Conservation (phyloP, 1,140 invertebrate genomes). For the Dryas iulia region DNA sequence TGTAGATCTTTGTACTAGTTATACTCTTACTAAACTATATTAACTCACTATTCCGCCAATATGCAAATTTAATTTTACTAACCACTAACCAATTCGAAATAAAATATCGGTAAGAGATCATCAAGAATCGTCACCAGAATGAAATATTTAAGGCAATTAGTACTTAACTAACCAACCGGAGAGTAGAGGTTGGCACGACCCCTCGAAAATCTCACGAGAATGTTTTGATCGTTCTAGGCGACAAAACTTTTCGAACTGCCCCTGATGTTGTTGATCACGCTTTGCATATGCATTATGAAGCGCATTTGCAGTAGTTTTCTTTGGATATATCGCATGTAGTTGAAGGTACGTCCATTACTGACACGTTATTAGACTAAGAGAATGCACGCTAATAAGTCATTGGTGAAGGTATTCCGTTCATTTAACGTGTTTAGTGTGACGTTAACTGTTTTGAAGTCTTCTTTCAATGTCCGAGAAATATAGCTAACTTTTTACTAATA, state of each 20-base stretch:
- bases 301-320: constrained; percentile 82
- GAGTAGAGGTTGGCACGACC: constrained; percentile 16
- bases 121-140: background rate
- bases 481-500: constrained; percentile 31
- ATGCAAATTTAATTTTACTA: constrained; percentile 53
- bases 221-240: constrained; percentile 79
- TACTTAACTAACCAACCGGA: background rate
- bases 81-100: constrained; percentile 31
- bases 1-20: constrained; percentile 29
- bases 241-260: constrained; percentile 80
- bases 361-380: constrained; percentile 66
- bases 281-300: constrained; percentile 82
- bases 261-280: constrained; percentile 81
- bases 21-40: constrained; percentile 42
- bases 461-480: constrained; percentile 6
- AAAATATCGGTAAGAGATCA: background rate
- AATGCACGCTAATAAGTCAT: constrained; percentile 58
- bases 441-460: constrained; percentile 7
- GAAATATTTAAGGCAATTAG: background rate
- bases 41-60: constrained; percentile 53
- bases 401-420: constrained; percentile 55
- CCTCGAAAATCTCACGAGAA: constrained; percentile 60
- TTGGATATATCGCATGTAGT: constrained; percentile 81
- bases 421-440: constrained; percentile 29
- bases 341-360: constrained; percentile 79